These are phyloP conservation scores for Nephotettix cincticeps DNA, from an alignment of 1,140 invertebrate species.

Conservation along the genomic window DNA sequence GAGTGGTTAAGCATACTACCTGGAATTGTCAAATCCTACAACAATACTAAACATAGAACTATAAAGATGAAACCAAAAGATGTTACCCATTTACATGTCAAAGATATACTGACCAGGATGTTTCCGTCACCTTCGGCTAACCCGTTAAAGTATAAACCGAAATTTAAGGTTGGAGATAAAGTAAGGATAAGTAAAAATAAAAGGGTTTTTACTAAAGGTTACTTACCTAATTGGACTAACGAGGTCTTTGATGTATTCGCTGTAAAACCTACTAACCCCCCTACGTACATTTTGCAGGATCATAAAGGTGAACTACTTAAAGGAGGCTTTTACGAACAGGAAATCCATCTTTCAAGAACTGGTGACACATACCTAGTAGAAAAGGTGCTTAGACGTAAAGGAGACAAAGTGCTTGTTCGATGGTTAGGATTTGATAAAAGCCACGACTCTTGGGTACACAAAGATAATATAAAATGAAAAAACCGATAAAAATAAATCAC, in stretches of 20 bases:
- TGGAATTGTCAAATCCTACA: slow-evolving; percentile 47
- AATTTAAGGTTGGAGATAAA: slow-evolving; percentile 34
- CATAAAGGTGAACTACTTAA: background rate
- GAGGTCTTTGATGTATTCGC: slow-evolving; percentile 41
- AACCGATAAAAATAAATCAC: too few species aligned
- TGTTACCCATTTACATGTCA: slow-evolving; percentile 42
- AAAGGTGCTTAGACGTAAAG: background rate
- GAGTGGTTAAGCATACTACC: slow-evolving; percentile 43
- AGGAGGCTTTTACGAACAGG: background rate
- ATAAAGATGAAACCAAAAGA: slow-evolving; percentile 47
- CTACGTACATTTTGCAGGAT: slow-evolving; percentile 14
- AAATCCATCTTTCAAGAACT: background rate
- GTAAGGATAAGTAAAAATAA: slow-evolving; percentile 34
- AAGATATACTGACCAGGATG: too few species aligned
- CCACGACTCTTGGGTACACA: background rate
- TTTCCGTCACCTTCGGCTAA: too few species aligned
- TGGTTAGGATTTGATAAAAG: background rate
- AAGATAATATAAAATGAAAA: too few species aligned
- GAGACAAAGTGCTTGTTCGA: background rate
- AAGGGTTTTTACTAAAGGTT: slow-evolving; percentile 40
- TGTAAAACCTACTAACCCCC: slow-evolving; percentile 11
- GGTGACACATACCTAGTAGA: background rate
- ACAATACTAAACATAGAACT: slow-evolving; percentile 48
- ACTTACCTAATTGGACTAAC: slow-evolving; percentile 41
- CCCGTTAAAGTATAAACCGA: too few species aligned